A percentile compares a stretch with the other conserved stretches of the same genome.
Evolutionary conservation across 2,797 vertebrate genomes (phyloP).

Genomic region (Falco rusticolus): DNA sequence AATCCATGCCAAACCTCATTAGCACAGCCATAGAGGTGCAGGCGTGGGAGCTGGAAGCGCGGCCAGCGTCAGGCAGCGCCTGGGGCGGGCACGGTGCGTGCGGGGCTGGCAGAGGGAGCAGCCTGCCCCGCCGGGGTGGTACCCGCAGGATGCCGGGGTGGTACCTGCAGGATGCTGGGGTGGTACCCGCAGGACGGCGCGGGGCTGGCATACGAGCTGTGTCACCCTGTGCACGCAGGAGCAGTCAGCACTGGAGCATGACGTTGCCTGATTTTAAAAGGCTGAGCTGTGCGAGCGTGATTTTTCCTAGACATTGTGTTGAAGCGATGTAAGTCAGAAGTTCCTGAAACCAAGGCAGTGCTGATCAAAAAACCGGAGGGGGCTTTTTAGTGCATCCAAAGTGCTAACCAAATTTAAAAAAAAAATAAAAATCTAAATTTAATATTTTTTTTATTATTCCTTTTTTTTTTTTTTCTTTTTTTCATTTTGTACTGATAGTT

Average conservation of each 20-base stretch:
- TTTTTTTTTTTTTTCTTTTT: background rate
- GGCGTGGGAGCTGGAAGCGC: background rate
- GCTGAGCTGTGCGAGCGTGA: background rate
- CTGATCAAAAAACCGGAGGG: conserved; percentile 37
- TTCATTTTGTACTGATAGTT: conserved; percentile 58
- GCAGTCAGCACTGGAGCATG: background rate
- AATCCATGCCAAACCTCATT: conserved; percentile 53
- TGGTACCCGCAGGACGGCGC: background rate
- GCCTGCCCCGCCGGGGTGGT: background rate
- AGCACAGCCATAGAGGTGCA: background rate
- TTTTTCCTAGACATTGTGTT: background rate
- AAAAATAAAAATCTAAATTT: background rate
- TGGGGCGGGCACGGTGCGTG: background rate
- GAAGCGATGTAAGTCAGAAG: background rate
- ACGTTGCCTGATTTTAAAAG: background rate
- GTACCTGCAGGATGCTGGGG: background rate
- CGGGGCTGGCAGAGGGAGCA: background rate
- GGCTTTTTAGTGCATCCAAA: conserved; percentile 55
- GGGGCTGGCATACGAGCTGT: background rate
- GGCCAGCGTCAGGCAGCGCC: background rate
- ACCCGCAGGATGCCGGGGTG: background rate
- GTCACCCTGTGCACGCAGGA: background rate
- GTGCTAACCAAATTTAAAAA: background rate
- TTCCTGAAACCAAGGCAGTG: conserved; percentile 49
- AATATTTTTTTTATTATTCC: background rate